phyloP scores from a whole-genome alignment of 2,888 invertebrate species.

The Drosophila flavopinicola region DNA sequence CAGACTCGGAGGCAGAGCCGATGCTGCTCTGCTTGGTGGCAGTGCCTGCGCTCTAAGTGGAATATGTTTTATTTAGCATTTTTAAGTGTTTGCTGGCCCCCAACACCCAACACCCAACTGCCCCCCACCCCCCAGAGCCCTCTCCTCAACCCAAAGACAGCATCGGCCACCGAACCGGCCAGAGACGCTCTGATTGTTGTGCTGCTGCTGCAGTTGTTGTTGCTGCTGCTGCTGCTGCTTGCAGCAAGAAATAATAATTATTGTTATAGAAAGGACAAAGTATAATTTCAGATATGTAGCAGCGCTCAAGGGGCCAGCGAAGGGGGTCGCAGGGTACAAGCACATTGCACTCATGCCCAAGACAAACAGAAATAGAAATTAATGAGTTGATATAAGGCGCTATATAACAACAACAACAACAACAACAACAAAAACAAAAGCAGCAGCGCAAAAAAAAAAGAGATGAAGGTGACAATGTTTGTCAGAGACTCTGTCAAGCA shows the following conservation, averaged over 20 bases:
- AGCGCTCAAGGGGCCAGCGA: slow-evolving; percentile 40
- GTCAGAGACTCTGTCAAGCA: slow-evolving; percentile 6
- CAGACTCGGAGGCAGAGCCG: slow-evolving; percentile 14
- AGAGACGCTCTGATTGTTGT: slow-evolving; percentile 56
- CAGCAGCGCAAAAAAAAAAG: too few relatives aligned
- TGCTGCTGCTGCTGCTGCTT: too few relatives aligned
- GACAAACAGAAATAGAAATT: slow-evolving; percentile 77
- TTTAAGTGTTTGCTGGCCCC: slow-evolving; percentile 74
- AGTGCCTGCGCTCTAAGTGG: slow-evolving; percentile 62
- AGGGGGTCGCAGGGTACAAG: slow-evolving; percentile 10
- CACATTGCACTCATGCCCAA: slow-evolving; percentile 65
- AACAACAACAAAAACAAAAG: neutral
- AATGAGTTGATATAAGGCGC: slow-evolving; percentile 74
- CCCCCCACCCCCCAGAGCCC: neutral
- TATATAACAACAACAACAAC: slow-evolving; percentile 16
- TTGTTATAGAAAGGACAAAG: slow-evolving; percentile 80
- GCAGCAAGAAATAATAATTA: slow-evolving; percentile 78
- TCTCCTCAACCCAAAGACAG: slow-evolving; percentile 1
- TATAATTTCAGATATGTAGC: slow-evolving; percentile 76
- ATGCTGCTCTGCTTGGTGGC: slow-evolving; percentile 24
- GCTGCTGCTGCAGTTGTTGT: slow-evolving; percentile 43
- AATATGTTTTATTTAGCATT: slow-evolving; percentile 79
- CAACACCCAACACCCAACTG: slow-evolving; percentile 1
- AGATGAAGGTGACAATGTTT: slow-evolving; percentile 44
- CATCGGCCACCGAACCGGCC: slow-evolving; percentile 23